Evolutionary conservation across 2,888 invertebrate species (phyloP).

Genomic region (Stenodera caucasica): DNA sequence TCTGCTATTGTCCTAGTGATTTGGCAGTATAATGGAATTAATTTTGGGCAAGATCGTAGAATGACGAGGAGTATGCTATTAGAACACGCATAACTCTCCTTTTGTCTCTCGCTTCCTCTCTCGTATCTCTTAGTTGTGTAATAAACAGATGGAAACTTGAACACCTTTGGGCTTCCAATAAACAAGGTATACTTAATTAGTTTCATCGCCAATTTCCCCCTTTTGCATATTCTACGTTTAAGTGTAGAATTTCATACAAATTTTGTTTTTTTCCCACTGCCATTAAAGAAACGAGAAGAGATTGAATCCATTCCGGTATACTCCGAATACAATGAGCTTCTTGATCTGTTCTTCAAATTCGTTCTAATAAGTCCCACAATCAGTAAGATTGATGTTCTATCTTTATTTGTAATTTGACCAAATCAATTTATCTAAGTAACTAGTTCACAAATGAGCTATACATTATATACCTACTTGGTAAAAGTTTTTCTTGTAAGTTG

Average conservation of each 20-base stretch:
- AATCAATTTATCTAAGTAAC: slow-evolving; percentile 28
- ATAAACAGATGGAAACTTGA: slow-evolving; percentile 33
- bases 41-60: slow-evolving; percentile 30
- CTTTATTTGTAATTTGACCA: background rate
- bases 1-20: slow-evolving; percentile 30
- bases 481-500: slow-evolving; percentile 41
- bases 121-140: slow-evolving; percentile 16
- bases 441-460: slow-evolving; percentile 46
- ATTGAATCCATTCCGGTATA: background rate
- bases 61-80: slow-evolving; percentile 32
- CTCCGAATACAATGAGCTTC: background rate
- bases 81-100: slow-evolving; percentile 29
- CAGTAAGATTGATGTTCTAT: background rate
- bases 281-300: background rate
- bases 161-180: slow-evolving; percentile 36
- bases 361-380: background rate
- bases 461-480: no score
- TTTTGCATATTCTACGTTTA: slow-evolving; percentile 25
- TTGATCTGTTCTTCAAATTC: background rate
- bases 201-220: slow-evolving; percentile 38
- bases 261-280: background rate
- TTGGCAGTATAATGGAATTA: slow-evolving; percentile 32
- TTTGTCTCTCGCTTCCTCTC: background rate
- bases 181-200: slow-evolving; percentile 42
- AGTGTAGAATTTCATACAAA: background rate